Conservation (phyloP, 35 echinoderm and acorn worm species). For the Anneissia japonica region DNA sequence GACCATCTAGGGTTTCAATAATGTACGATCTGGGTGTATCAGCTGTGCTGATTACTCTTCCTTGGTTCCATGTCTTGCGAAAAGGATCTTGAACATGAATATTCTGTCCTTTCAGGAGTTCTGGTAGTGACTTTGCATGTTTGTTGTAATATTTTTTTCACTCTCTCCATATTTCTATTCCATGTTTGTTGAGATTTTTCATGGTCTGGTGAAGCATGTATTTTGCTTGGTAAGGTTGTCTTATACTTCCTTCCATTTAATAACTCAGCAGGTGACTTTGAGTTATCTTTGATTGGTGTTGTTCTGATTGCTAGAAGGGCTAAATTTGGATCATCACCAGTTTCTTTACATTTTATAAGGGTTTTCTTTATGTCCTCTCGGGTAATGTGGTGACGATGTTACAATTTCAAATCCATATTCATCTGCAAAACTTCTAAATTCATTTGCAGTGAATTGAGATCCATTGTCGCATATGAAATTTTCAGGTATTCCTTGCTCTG, state of each 20-base stretch:
- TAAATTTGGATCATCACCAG: slow-evolving; percentile 27
- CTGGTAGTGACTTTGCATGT: too few species aligned
- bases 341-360: slow-evolving; percentile 35
- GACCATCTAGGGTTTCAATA: not conserved
- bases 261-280: slow-evolving; percentile 34
- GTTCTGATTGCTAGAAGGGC: slow-evolving; percentile 22
- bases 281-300: slow-evolving; percentile 15
- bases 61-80: not conserved
- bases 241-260: slow-evolving; percentile 28
- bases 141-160: too few species aligned
- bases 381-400: slow-evolving; percentile 37
- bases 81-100: too few species aligned
- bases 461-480: slow-evolving; percentile 17
- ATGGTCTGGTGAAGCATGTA: slow-evolving; percentile 8
- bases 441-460: slow-evolving; percentile 19
- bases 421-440: slow-evolving; percentile 19
- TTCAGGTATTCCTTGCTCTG: slow-evolving; percentile 25
- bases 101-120: too few species aligned
- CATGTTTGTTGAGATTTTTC: too few species aligned
- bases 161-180: too few species aligned
- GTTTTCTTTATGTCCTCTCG: slow-evolving; percentile 31
- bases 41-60: not conserved
- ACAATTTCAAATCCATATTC: slow-evolving; percentile 19
- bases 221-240: slow-evolving; percentile 10
- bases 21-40: not conserved